Evolutionary conservation across 2,113 vertebrate genomes (phyloP).

Genomic region (Girardinichthys multiradiatus): DNA sequence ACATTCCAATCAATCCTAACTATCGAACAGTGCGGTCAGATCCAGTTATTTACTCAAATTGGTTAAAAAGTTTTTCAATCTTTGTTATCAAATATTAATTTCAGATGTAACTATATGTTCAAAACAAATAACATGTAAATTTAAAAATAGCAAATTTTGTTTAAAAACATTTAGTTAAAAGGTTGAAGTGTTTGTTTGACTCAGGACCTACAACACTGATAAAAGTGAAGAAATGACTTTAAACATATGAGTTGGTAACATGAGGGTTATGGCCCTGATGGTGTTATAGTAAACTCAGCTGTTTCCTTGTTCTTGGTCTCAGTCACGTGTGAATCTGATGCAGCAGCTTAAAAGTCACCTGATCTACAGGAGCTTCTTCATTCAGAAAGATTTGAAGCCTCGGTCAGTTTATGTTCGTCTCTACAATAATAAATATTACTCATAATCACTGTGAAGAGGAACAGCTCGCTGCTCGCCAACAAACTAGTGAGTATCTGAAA

Average conservation of each 20-base stretch:
- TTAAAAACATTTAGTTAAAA: no score
- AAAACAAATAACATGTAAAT: no score
- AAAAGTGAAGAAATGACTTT: no score
- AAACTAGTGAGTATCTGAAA: background rate
- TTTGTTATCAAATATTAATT: no score
- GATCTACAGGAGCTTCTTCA: background rate
- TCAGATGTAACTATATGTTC: no score
- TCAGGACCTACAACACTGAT: no score
- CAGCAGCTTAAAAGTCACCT: background rate
- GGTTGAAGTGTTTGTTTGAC: background rate
- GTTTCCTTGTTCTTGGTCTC: background rate
- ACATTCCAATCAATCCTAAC: no score
- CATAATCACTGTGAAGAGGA: background rate
- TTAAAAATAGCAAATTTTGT: no score
- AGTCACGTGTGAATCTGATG: background rate
- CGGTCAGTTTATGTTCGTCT: background rate
- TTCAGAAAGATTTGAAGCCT: no score
- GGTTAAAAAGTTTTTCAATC: no score
- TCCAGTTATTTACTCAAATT: no score
- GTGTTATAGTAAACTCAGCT: background rate
- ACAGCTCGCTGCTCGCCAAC: background rate
- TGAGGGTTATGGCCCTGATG: background rate
- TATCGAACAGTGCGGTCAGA: no score
- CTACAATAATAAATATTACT: background rate
- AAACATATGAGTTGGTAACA: background rate